Conservation (phyloP, 2,797 vertebrate genomes). For the Microctenopoma stevenorrisi region DNA sequence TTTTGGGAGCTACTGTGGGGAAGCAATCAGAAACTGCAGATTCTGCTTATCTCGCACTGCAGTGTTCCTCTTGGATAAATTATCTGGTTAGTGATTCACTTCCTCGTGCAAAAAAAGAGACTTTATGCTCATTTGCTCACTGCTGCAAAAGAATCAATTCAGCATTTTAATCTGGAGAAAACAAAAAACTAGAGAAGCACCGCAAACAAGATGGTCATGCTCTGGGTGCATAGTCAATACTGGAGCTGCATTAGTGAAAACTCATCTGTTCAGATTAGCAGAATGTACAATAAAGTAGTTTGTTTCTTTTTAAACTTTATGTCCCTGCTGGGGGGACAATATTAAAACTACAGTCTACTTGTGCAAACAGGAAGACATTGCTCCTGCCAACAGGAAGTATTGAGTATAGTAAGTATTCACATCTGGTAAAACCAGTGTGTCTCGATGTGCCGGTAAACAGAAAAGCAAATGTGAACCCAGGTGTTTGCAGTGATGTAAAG, state of each 20-base stretch:
- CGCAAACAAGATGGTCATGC: conserved; percentile 18
- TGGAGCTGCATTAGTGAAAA: conserved; percentile 3
- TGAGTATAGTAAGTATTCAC: conserved; percentile 24
- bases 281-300: conserved; percentile 10
- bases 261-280: conserved; percentile 32
- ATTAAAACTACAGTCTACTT: conserved; percentile 23
- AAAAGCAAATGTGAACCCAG: conserved; percentile 29
- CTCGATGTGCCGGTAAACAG: neutral
- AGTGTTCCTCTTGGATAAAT: conserved; percentile 63
- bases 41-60: conserved; percentile 59
- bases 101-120: conserved; percentile 48
- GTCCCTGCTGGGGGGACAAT: neutral
- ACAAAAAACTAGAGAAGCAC: neutral
- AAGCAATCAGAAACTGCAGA: conserved; percentile 46
- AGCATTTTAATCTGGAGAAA: conserved; percentile 12
- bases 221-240: conserved; percentile 21
- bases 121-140: neutral
- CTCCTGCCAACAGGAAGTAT: conserved; percentile 40
- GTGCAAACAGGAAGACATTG: conserved; percentile 51
- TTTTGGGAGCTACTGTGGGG: conserved; percentile 16
- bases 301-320: conserved; percentile 13
- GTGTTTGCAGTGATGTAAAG: conserved; percentile 25
- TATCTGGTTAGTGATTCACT: conserved; percentile 55
- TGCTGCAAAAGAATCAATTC: conserved; percentile 38
- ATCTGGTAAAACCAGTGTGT: conserved; percentile 35